These are phyloP conservation scores for Gymnocephalus cernua DNA, from an alignment of 2,113 vertebrate genomes.

Conservation along the genomic window DNA sequence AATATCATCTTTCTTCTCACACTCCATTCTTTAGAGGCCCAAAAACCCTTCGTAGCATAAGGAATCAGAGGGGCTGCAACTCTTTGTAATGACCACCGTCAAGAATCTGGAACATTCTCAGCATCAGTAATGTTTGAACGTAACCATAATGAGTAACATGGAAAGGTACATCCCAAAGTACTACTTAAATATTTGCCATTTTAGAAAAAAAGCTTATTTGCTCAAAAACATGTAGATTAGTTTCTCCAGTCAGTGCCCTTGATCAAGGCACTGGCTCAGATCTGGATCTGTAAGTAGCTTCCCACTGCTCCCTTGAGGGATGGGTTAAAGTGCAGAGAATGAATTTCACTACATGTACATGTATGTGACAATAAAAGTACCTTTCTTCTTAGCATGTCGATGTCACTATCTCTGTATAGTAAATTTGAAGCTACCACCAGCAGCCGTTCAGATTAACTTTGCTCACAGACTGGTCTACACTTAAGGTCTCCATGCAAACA, in stretches of 20 bases:
- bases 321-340: too few species aligned
- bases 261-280: too few species aligned
- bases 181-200: background rate
- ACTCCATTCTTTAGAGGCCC: background rate
- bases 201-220: background rate
- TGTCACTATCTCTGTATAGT: background rate
- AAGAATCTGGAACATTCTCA: too few species aligned
- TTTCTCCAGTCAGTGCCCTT: too few species aligned
- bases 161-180: background rate
- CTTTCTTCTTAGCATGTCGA: background rate
- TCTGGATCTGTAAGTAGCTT: too few species aligned
- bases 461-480: background rate
- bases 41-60: background rate
- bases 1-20: constrained; percentile 1
- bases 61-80: background rate
- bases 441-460: background rate
- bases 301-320: too few species aligned
- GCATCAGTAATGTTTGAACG: background rate
- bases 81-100: background rate
- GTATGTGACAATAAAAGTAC: too few species aligned
- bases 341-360: too few species aligned
- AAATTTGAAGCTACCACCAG: background rate
- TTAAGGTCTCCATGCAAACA: background rate
- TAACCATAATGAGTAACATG: background rate
- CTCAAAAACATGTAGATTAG: too few species aligned